Evolutionary conservation across 2,888 invertebrate genomes (phyloP).

Genomic region (Epinotia brunnichana): DNA sequence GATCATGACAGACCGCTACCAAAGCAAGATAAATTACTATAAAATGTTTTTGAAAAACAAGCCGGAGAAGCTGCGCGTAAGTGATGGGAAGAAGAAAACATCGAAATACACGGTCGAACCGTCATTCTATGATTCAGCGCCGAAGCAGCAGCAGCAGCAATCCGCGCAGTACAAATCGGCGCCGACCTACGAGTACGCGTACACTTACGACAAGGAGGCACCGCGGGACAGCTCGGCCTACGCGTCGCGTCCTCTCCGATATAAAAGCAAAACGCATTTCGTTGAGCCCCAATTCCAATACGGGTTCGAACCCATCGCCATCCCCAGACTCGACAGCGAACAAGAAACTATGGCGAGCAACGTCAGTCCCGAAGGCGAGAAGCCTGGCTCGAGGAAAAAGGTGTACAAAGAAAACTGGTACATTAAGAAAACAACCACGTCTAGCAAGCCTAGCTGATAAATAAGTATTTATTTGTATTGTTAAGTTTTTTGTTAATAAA

Average conservation of each 20-base stretch:
- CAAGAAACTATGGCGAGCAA: slow-evolving; percentile 75
- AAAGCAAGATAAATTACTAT: slow-evolving; percentile 71
- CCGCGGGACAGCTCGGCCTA: slow-evolving; percentile 64
- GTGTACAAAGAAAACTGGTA: slow-evolving; percentile 79
- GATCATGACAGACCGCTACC: slow-evolving; percentile 63
- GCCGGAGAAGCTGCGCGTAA: slow-evolving; percentile 61
- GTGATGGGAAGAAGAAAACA: slow-evolving; percentile 56
- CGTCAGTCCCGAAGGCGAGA: slow-evolving; percentile 71
- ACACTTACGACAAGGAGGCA: slow-evolving; percentile 65
- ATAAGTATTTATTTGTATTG: slow-evolving; percentile 63
- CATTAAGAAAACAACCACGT: slow-evolving; percentile 74
- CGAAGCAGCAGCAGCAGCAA: slow-evolving; percentile 61
- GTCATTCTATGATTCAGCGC: slow-evolving; percentile 54
- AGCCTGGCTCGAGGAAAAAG: slow-evolving; percentile 73
- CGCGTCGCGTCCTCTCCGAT: slow-evolving; percentile 66
- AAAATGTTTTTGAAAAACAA: slow-evolving; percentile 69
- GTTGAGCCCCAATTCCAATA: slow-evolving; percentile 80
- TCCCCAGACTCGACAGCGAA: slow-evolving; percentile 74
- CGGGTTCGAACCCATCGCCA: slow-evolving; percentile 75
- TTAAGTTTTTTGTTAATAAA: slow-evolving; percentile 55
- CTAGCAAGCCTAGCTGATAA: slow-evolving; percentile 73
- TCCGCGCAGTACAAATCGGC: slow-evolving; percentile 63
- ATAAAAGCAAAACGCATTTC: slow-evolving; percentile 68
- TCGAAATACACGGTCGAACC: slow-evolving; percentile 58
- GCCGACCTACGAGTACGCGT: slow-evolving; percentile 59